A percentile compares a stretch with the other conserved stretches of the same genome.
Evolutionary conservation across 2,888 invertebrate species (phyloP).

Genomic region (Elmis aenea): DNA sequence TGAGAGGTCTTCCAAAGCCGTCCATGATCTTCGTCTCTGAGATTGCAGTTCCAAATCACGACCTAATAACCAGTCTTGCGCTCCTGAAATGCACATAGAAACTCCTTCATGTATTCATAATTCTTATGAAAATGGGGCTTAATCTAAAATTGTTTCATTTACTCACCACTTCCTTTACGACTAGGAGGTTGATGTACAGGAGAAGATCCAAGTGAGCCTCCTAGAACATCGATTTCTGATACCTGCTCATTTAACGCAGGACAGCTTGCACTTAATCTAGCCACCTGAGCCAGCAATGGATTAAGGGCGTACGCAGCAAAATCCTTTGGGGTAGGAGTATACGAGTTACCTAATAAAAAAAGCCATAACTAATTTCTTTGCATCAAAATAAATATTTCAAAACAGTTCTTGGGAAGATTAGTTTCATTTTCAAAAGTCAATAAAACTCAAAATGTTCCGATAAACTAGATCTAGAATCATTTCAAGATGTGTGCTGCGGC

Average conservation of each 20-base stretch:
- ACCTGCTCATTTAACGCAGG: slow-evolving; percentile 60
- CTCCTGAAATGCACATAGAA: slow-evolving; percentile 27
- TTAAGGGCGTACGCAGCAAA: slow-evolving; percentile 41
- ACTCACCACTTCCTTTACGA: slow-evolving; percentile 58
- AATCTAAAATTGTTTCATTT: neutral
- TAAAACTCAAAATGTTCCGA: too few species aligned
- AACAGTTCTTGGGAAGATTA: too few species aligned
- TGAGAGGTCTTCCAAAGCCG: slow-evolving; percentile 70
- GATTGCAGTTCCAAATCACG: slow-evolving; percentile 42
- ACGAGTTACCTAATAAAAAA: slow-evolving; percentile 22
- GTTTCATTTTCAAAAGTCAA: too few species aligned
- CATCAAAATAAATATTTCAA: too few species aligned
- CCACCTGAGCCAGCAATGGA: slow-evolving; percentile 42
- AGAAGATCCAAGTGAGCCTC: slow-evolving; percentile 47
- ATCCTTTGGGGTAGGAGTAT: slow-evolving; percentile 33
- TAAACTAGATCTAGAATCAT: too few species aligned
- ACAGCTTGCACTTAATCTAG: slow-evolving; percentile 68
- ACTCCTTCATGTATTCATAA: slow-evolving; percentile 1
- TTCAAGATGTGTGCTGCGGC: too few species aligned
- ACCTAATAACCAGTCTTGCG: slow-evolving; percentile 42
- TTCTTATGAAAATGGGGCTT: neutral
- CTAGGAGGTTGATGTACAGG: slow-evolving; percentile 52
- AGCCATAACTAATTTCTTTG: slow-evolving; percentile 26
- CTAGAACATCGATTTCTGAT: slow-evolving; percentile 43
- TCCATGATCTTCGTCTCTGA: slow-evolving; percentile 75